A percentile compares a stretch with the other conserved stretches of the same genome.
Conservation (phyloP, 2,797 vertebrate species). For the Emys orbicularis region DNA sequence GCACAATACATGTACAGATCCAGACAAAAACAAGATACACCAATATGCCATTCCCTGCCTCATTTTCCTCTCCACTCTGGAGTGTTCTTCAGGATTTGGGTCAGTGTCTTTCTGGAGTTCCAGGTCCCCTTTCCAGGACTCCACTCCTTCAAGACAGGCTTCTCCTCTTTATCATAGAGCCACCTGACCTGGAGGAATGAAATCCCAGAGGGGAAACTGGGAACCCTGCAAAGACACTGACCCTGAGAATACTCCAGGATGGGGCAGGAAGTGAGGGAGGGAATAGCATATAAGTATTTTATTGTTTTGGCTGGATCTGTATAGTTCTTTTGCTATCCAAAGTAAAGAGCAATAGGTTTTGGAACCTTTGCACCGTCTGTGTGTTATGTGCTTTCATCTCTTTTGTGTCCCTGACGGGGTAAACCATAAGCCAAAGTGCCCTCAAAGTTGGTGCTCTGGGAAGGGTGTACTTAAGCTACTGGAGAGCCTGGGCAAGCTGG, state of each 20-base stretch:
- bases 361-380: not conserved
- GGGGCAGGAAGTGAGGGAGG: not conserved
- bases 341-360: not conserved
- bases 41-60: too few relatives aligned
- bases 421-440: not conserved
- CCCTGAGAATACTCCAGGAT: not conserved
- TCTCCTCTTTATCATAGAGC: not conserved
- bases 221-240: not conserved
- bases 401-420: not conserved
- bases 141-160: not conserved
- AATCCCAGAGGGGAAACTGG: not conserved
- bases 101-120: not conserved
- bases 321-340: not conserved
- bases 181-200: not conserved
- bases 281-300: not conserved
- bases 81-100: not conserved
- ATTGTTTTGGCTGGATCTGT: not conserved
- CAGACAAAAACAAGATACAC: not conserved
- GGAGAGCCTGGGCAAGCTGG: not conserved
- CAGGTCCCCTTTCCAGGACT: not conserved
- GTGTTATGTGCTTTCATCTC: not conserved
- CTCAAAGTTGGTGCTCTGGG: not conserved
- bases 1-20: not conserved
- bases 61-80: not conserved
- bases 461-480: not conserved